Conservation (phyloP, 2,113 vertebrate species). For the Protobothrops mucrosquamatus region DNA sequence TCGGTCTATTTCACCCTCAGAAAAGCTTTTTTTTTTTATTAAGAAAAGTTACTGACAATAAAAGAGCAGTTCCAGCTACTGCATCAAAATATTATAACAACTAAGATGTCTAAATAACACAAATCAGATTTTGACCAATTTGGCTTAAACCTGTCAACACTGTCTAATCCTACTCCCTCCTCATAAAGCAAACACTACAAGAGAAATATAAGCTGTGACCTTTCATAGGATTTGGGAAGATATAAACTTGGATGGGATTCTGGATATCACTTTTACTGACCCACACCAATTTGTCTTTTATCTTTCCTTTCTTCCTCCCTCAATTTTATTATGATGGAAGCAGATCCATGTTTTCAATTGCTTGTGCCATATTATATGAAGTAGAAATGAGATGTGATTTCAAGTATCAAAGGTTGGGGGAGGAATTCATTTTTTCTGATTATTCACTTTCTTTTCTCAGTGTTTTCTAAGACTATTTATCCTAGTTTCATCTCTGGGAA, state of each 20-base stretch:
- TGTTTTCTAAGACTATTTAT: background rate
- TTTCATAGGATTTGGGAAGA: background rate
- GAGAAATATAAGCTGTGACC: background rate
- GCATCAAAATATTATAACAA: background rate
- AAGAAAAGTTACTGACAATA: background rate
- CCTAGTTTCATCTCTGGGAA: background rate
- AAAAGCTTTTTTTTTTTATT: background rate
- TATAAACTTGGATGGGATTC: background rate
- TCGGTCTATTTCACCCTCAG: background rate
- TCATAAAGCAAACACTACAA: background rate
- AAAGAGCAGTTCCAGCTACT: background rate
- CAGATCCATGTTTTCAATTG: background rate
- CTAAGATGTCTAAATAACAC: background rate
- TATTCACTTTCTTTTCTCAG: background rate
- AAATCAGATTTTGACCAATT: background rate
- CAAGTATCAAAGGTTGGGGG: background rate
- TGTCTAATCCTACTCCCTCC: background rate
- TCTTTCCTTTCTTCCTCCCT: background rate
- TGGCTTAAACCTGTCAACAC: background rate
- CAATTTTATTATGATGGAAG: background rate
- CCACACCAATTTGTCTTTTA: background rate
- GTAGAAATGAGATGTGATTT: background rate
- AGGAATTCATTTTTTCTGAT: background rate
- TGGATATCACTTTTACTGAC: background rate
- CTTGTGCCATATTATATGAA: background rate